Evolutionary conservation across 2,797 vertebrate genomes (phyloP).

Genomic region (Micropoecilia bifurca): DNA sequence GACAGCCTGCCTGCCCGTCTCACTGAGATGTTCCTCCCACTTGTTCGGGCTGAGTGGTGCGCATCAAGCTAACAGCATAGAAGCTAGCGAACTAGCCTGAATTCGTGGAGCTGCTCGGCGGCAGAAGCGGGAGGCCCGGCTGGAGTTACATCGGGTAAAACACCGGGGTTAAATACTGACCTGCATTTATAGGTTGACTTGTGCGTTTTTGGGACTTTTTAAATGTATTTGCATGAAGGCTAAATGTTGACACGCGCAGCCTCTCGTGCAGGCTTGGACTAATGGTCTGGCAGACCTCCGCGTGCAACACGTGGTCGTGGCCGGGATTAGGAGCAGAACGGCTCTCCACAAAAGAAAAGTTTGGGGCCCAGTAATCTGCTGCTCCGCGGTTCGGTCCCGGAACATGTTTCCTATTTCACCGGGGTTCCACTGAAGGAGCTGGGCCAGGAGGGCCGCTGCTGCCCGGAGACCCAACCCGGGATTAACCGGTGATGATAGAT

Average conservation of each 20-base stretch:
- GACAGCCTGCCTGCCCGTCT: conserved; percentile 9
- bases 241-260: background rate
- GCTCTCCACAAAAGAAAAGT: conserved; percentile 9
- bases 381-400: background rate
- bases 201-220: no score
- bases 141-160: conserved; percentile 49
- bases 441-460: background rate
- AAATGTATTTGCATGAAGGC: no score
- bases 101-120: conserved; percentile 13
- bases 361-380: background rate
- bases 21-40: conserved; percentile 42
- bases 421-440: background rate
- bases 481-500: background rate
- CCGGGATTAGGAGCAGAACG: conserved; percentile 22
- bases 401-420: background rate
- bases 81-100: conserved; percentile 48
- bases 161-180: background rate
- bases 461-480: background rate
- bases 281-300: conserved; percentile 37
- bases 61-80: conserved; percentile 58
- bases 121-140: conserved; percentile 45
- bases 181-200: background rate
- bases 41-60: conserved; percentile 51
- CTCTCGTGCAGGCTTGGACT: background rate
- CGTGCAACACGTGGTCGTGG: conserved; percentile 78